A percentile compares a stretch with the other conserved stretches of the same genome.
Conservation (phyloP, 2,797 vertebrate species). For the Uromys caudimaculatus region DNA sequence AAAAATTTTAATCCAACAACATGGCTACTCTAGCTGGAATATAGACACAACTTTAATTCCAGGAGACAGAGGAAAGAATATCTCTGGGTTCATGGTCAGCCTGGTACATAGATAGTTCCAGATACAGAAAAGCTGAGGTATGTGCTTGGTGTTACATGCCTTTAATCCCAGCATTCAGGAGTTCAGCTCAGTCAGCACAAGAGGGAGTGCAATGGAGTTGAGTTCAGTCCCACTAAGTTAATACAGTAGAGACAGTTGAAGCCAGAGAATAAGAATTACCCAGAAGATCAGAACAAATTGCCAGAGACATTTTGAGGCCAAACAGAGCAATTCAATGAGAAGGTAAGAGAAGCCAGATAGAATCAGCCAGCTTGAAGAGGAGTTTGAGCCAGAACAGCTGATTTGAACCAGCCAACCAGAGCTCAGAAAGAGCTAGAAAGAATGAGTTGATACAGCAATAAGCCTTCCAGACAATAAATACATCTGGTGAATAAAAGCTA, state of each 20-base stretch:
- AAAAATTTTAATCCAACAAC: neutral
- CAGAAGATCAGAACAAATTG: neutral
- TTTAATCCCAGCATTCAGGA: neutral
- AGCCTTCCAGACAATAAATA: too few relatives aligned
- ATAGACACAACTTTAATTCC: neutral
- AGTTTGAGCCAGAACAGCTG: too few relatives aligned
- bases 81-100: neutral
- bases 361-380: too few relatives aligned
- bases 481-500: too few relatives aligned
- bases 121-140: neutral
- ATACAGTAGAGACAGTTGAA: neutral
- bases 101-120: neutral
- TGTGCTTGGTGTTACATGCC: neutral
- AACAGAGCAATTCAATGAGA: neutral
- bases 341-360: too few relatives aligned
- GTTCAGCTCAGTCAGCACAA: neutral
- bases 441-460: too few relatives aligned
- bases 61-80: neutral
- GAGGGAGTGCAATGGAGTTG: neutral
- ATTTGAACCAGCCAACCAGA: too few relatives aligned
- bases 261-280: neutral
- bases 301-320: neutral
- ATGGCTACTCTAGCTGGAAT: neutral
- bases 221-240: neutral
- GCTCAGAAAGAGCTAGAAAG: too few relatives aligned